Evolutionary conservation across 2,797 vertebrate genomes (phyloP), one percentile per base, ranked within the genome.

Genomic region (Denticeps clupeoides): DNA sequence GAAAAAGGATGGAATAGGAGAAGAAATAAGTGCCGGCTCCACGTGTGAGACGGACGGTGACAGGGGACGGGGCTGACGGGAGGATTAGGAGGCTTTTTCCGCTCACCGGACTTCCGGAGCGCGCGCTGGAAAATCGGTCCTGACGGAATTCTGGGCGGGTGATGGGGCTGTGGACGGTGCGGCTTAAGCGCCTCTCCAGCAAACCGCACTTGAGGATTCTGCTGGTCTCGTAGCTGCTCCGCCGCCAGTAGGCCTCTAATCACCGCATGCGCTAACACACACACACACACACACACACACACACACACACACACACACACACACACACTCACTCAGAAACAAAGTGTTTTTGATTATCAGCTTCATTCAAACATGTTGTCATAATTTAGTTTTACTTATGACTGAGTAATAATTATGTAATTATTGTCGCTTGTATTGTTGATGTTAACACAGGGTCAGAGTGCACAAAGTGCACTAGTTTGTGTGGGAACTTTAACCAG

Each of bases 101-200:
- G 42, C 33, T 47, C 58, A 44, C 35, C 26, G 46, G 50, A 38
- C 50, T 48, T 31, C 49, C 8, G n/a, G 15, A 50, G 26, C 57
- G 45, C 53, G 44, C 49, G 50, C 54, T 44, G 54, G 59, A 54
- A 61, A 61, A 61, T 53, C 29, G 44, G 54, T 61, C 61, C 61
- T 57, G 54, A 50, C 54, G 57, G 42, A 50, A 60, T 51, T 60
- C 58, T 32, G 10, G 27, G 52, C 43, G 43, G 31, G 47, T 32
- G 47, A 38, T 55, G 47, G 48, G 24, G 24, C 7, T 24, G 48
- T 55, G 52, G 55, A 46, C 51, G 29, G 24, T 33, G 26, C 47
- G 56, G 54, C 53, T 55, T 56, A 41, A 41, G 53, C 9, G 23
- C 38, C 49, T 58, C 50, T 58, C 53, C 41, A 11, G 18, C 22